Conservation (phyloP, 2,888 invertebrate genomes). For the Mellilla xanthometata region DNA sequence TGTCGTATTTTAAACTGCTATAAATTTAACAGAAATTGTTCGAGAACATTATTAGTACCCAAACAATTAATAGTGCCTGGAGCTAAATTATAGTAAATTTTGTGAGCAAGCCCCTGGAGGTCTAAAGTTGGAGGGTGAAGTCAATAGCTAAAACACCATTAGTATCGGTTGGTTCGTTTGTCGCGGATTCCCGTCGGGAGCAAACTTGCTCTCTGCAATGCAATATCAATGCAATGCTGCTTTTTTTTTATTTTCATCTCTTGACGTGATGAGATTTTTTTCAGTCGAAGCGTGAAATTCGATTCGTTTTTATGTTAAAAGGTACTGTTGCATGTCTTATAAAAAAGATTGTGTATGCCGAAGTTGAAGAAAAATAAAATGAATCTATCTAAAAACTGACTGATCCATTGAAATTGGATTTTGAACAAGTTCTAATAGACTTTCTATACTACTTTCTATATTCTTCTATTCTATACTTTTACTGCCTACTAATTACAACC, state of each 20-base stretch:
- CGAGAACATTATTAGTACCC: no score
- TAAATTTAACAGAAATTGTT: neutral
- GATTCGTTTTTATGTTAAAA: neutral
- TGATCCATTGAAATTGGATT: no score
- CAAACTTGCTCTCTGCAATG: conserved; percentile 15
- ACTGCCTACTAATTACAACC: no score
- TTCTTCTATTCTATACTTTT: no score
- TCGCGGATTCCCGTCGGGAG: conserved; percentile 18
- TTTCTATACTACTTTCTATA: no score
- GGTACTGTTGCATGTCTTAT: conserved; percentile 1
- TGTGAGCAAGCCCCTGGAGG: conserved; percentile 13
- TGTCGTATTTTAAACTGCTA: neutral
- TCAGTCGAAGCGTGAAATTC: conserved; percentile 4
- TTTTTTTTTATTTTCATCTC: conserved; percentile 20
- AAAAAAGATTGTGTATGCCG: no score
- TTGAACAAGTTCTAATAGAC: no score
- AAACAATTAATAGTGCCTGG: conserved; percentile 9
- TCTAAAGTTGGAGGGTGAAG: conserved; percentile 9
- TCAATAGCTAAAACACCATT: conserved; percentile 24
- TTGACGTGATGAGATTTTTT: conserved; percentile 22
- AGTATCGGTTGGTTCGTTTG: conserved; percentile 22
- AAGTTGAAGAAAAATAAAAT: no score
- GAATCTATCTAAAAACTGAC: no score
- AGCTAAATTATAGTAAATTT: conserved; percentile 14
- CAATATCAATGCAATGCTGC: conserved; percentile 24